phyloP scores from a whole-genome alignment of 2,113 vertebrate species.

The Pan troglodytes region DNA sequence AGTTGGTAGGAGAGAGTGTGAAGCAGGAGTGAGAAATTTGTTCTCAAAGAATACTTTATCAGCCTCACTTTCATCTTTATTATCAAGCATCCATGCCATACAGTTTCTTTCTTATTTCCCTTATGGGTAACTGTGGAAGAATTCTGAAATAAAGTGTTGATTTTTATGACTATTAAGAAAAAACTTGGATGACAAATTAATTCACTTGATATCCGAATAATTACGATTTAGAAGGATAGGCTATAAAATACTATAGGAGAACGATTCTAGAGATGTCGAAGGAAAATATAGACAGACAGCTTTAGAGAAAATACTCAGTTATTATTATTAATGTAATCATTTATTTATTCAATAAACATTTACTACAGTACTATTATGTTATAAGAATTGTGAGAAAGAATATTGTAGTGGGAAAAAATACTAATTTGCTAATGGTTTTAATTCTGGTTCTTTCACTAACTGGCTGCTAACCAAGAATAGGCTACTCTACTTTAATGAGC shows the following conservation, averaged over 20 bases:
- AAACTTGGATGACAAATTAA: background rate
- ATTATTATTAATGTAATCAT: background rate
- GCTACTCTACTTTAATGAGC: background rate
- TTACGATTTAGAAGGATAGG: background rate
- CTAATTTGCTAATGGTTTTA: background rate
- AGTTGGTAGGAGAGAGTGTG: background rate
- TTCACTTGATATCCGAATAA: background rate
- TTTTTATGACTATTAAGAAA: background rate
- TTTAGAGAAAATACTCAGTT: background rate
- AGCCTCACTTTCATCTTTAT: background rate
- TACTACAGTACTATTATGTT: background rate
- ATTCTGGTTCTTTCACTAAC: background rate
- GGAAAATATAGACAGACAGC: background rate
- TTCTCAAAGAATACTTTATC: background rate
- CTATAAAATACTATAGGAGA: background rate
- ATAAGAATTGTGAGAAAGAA: background rate
- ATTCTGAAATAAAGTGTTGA: background rate
- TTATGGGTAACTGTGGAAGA: background rate
- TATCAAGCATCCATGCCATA: background rate
- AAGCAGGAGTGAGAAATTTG: background rate
- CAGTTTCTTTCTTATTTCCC: background rate
- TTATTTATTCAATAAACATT: slow-evolving; percentile 30
- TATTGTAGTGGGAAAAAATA: background rate
- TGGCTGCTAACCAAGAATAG: background rate
- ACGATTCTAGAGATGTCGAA: background rate